Evolutionary conservation across 2,888 invertebrate genomes (phyloP).

Genomic region (Epinotia demarniana): DNA sequence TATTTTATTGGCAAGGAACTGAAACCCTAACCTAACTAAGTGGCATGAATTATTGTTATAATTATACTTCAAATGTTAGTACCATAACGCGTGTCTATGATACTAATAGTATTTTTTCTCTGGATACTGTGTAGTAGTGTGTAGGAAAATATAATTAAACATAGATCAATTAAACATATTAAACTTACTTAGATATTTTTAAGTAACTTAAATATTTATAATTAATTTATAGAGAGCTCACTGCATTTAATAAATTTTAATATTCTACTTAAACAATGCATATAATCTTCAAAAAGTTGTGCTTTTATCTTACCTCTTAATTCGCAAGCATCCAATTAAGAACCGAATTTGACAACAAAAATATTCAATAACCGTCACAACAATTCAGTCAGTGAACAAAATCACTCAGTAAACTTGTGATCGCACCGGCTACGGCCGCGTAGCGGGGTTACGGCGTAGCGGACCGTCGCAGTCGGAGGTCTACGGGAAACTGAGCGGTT

Average conservation of each 20-base stretch:
- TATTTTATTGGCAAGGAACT: neutral
- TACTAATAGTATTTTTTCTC: no score
- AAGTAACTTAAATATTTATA: no score
- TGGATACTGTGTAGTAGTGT: no score
- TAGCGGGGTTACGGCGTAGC: conserved; percentile 51
- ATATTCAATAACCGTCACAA: conserved; percentile 35
- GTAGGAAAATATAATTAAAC: no score
- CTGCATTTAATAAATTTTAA: no score
- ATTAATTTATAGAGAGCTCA: no score
- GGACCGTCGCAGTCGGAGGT: conserved; percentile 57
- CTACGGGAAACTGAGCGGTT: conserved; percentile 65
- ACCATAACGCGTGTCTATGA: no score
- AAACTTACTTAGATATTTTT: no score
- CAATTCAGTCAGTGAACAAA: conserved; percentile 40
- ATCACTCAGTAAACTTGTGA: conserved; percentile 45
- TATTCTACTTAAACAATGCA: no score
- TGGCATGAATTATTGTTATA: no score
- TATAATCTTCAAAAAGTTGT: neutral
- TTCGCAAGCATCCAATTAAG: conserved; percentile 33
- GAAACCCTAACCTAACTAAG: neutral
- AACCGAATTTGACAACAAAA: conserved; percentile 23
- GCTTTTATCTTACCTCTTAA: conserved; percentile 20
- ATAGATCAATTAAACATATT: no score
- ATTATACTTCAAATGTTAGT: no score
- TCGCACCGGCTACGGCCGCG: conserved; percentile 53